These are phyloP conservation scores for Clarias magur DNA, from an alignment of 2,113 vertebrate species.

Conservation along the genomic window DNA sequence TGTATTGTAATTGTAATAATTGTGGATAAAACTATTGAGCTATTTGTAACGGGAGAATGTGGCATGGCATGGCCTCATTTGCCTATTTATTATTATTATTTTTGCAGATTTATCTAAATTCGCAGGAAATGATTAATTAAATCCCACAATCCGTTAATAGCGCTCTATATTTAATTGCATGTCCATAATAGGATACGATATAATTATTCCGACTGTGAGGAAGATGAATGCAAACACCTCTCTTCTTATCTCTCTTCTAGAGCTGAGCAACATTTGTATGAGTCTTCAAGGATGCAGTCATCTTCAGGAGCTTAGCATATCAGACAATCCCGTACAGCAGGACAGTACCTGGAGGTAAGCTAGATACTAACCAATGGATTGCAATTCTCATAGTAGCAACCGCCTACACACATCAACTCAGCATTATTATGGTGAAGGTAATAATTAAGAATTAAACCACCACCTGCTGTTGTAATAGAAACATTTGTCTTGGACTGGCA, in stretches of 20 bases:
- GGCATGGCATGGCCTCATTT: background rate
- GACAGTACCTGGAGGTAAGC: conserved; percentile 86
- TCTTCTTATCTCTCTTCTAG: conserved; percentile 62
- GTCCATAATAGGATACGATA: background rate
- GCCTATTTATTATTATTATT: background rate
- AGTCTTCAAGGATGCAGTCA: conserved; percentile 75
- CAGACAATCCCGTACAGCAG: conserved; percentile 85
- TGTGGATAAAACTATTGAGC: too few species aligned
- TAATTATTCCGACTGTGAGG: background rate
- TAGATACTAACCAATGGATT: background rate
- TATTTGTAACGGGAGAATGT: background rate
- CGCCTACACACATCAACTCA: background rate
- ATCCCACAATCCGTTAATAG: background rate
- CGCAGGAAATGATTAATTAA: background rate
- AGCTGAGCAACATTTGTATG: conserved; percentile 70
- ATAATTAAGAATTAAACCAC: conserved; percentile 7
- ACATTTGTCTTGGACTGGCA: conserved; percentile 47
- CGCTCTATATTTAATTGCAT: background rate
- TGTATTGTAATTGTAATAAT: too few species aligned
- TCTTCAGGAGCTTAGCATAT: conserved; percentile 76
- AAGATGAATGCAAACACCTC: background rate
- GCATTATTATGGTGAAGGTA: background rate
- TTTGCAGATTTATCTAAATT: background rate
- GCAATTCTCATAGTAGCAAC: background rate
- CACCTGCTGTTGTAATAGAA: conserved; percentile 23